A percentile compares a stretch with the other conserved stretches of the same genome.
phyloP scores from a whole-genome alignment of 2,113 vertebrate species.

The Suricata suricatta region DNA sequence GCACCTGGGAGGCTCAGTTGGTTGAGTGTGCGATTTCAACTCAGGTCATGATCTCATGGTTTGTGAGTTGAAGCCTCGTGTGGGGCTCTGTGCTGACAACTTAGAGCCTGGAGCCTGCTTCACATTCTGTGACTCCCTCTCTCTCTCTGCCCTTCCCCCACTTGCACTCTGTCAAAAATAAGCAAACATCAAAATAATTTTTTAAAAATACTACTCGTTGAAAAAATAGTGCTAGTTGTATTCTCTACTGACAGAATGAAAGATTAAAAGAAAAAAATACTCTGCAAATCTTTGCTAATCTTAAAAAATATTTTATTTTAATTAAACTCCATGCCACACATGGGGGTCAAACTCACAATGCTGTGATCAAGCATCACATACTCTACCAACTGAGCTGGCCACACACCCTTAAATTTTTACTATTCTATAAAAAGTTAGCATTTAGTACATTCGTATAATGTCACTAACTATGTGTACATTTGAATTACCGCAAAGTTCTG shows the following conservation, averaged over 20 bases:
- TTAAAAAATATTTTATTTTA: neutral
- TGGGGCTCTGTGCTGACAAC: no score
- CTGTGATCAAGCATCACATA: neutral
- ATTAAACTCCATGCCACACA: neutral
- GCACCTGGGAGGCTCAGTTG: no score
- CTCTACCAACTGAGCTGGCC: neutral
- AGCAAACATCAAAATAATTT: no score
- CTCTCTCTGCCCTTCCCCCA: no score
- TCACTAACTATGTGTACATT: neutral
- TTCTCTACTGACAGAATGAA: constrained; percentile 16
- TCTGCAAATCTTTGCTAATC: neutral
- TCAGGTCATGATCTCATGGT: no score
- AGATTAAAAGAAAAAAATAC: neutral
- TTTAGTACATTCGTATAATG: neutral
- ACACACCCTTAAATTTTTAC: neutral
- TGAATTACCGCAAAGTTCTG: neutral
- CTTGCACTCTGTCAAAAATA: no score
- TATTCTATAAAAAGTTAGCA: neutral
- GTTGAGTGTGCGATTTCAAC: no score
- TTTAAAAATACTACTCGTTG: neutral
- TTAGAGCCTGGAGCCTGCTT: no score
- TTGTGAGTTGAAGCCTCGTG: no score
- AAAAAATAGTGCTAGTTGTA: neutral
- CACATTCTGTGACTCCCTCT: no score
- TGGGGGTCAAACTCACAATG: neutral